Base-by-base conservation (phyloP, 2,888 invertebrate species). In the Volucella bombylans region DNA sequence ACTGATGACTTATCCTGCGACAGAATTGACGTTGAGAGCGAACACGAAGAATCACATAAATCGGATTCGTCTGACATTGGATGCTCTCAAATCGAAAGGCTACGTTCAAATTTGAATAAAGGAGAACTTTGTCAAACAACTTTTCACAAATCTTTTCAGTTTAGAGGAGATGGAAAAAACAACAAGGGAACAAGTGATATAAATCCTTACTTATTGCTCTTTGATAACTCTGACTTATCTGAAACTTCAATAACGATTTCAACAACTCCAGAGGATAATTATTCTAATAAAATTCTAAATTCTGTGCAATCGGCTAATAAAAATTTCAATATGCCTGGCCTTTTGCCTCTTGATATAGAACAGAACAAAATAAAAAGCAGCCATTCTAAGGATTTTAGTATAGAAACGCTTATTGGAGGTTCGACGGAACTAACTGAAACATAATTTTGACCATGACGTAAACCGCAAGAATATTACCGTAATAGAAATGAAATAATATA, bases 1-100 rank as follows among this genome's bases (percentile, higher is more conserved):
- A 88, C 87, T 4, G 90, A 90, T 49, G 91, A 91, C 39, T 87
- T 90, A 14, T 91, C 91, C 12, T 91, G 90, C 87, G 92, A 92
- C 86, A 90, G 90, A 87, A 92, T 92, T 65, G 92, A 92, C 72
- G 92, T 92, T 15, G 92, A 92, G 80, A 91, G 91, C 61, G 90
- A 90, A 68, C 89, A 90, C 23, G 91, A 92, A 61, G 91, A 91
- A 43, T 91, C 91, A 14, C 91, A 90, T 57, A 90, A 90, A 87
- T 91, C 91, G 1, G 92, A 91, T 73, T 91, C 91, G 1, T 89
- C 90, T 38, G 91, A 91, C 55, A 91, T 90, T 52, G 88, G 90
- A 10, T 90, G 91, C 82, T 88, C 74, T 38, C 59, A 61, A 4
- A 85, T 85, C 18, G 81, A 85, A n/a, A 64, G 80, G 12, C 12